Conservation (phyloP, 2,113 vertebrate genomes). For the Thunnus maccoyii region DNA sequence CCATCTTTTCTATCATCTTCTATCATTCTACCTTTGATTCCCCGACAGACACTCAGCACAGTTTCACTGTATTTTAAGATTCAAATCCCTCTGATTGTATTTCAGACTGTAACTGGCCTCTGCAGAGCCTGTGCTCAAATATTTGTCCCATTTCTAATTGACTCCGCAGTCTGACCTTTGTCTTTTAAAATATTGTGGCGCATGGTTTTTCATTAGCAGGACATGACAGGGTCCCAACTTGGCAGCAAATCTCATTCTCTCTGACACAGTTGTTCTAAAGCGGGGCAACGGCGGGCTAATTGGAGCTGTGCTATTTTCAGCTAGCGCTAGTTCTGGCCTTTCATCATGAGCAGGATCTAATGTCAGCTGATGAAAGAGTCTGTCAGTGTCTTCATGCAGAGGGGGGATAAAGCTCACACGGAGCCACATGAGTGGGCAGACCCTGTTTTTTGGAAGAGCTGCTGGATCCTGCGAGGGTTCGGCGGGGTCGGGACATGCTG, state of each 20-base stretch:
- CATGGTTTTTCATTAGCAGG: constrained; percentile 18
- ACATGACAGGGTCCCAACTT: constrained; percentile 35
- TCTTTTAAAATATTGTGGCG: not conserved
- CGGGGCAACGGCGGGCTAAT: constrained; percentile 66
- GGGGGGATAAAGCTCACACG: constrained; percentile 34
- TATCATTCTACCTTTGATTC: not conserved
- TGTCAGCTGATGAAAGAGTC: constrained; percentile 59
- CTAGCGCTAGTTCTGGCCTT: constrained; percentile 55
- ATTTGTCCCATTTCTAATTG: not conserved
- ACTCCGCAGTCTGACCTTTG: constrained; percentile 38
- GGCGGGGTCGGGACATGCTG: constrained; percentile 1
- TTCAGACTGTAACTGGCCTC: not conserved
- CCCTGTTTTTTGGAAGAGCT: constrained; percentile 21
- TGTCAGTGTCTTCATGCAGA: constrained; percentile 37
- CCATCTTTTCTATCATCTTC: too few species aligned
- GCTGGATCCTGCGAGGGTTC: not conserved
- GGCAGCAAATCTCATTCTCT: constrained; percentile 47
- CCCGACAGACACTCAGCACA: too few species aligned
- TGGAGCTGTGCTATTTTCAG: constrained; percentile 78
- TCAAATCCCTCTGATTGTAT: not conserved
- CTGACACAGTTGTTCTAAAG: constrained; percentile 55
- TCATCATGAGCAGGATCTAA: constrained; percentile 63
- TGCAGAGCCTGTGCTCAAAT: not conserved
- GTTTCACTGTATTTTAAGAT: not conserved
- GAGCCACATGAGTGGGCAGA: not conserved